phyloP scores from a whole-genome alignment of 2,888 invertebrate genomes.

The Lycocerus yunnanus region DNA sequence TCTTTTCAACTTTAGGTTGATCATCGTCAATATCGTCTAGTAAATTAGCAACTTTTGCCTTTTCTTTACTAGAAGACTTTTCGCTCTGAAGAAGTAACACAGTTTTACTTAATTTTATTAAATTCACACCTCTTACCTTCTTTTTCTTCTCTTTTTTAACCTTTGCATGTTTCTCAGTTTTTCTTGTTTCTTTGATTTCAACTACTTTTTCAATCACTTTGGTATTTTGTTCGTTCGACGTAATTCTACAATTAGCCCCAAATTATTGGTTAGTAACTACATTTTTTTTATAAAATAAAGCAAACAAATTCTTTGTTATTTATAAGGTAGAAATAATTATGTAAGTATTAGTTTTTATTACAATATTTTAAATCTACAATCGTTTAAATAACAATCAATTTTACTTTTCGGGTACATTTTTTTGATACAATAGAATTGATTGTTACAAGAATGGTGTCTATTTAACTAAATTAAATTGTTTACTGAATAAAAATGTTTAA shows the following conservation, averaged over 20 bases:
- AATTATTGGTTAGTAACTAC: constrained; percentile 30
- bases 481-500: too few species aligned
- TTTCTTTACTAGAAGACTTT: constrained; percentile 9
- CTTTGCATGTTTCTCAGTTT: constrained; percentile 42
- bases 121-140: constrained; percentile 51
- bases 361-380: background rate
- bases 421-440: too few species aligned
- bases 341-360: background rate
- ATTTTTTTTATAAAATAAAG: too few species aligned
- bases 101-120: constrained; percentile 54
- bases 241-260: constrained; percentile 20
- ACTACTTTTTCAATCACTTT: constrained; percentile 36
- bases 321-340: background rate
- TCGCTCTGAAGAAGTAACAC: constrained; percentile 8
- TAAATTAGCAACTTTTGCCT: constrained; percentile 7
- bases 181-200: constrained; percentile 40
- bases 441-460: too few species aligned
- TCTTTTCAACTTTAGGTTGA: constrained; percentile 24
- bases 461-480: too few species aligned
- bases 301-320: background rate
- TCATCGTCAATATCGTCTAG: background rate
- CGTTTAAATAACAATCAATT: background rate
- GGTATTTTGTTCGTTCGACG: constrained; percentile 35
- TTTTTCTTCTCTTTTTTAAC: constrained; percentile 53
- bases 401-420: too few species aligned